Percentiles rank a stretch among this genome's conserved stretches.
phyloP scores from a whole-genome alignment of 2,113 vertebrate species.

The Halichoerus grypus region DNA sequence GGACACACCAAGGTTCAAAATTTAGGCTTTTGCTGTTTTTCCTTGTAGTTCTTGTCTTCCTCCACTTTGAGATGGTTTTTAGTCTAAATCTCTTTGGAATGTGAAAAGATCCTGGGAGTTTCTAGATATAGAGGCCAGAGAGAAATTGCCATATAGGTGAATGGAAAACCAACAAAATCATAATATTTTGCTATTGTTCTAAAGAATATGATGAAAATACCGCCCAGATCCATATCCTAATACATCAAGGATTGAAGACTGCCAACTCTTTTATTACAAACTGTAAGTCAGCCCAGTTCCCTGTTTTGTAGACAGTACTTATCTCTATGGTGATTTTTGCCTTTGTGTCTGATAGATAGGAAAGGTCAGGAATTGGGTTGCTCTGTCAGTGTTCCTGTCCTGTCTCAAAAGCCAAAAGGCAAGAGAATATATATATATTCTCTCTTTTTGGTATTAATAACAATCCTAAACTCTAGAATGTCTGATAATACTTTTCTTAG shows the following conservation, averaged over 20 bases:
- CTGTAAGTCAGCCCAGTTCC: background rate
- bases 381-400: background rate
- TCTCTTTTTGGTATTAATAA: background rate
- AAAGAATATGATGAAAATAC: constrained; percentile 22
- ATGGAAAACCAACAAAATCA: background rate
- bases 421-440: no score
- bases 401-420: background rate
- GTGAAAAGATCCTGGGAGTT: background rate
- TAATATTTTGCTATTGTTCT: background rate
- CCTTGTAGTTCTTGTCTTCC: background rate
- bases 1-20: background rate
- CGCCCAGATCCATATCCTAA: background rate
- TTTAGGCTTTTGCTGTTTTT: background rate
- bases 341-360: background rate
- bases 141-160: background rate
- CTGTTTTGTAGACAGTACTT: background rate
- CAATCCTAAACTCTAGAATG: background rate
- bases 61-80: background rate
- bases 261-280: background rate
- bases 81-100: background rate
- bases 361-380: background rate
- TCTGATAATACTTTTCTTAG: background rate
- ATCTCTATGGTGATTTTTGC: background rate
- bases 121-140: background rate
- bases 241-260: background rate